Base-by-base conservation (phyloP, 2,113 vertebrate species). In the Puffinus mauretanicus region DNA sequence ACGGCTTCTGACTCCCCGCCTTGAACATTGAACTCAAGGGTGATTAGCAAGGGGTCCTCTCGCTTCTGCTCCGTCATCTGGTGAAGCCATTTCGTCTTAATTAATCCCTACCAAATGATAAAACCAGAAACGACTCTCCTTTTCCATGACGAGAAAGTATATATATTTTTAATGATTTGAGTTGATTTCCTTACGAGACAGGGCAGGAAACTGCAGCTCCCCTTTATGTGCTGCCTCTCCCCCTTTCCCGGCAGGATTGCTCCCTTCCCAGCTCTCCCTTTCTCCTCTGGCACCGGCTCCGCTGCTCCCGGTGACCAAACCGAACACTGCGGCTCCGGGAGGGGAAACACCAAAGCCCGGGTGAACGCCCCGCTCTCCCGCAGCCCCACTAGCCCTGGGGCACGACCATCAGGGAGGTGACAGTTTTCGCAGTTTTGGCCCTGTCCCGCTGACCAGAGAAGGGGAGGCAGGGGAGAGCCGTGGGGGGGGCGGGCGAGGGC, bases 191-290 rank as follows among this genome's bases (percentile, higher is more conserved):
- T 67, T 72, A 58, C 3, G 16, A 95, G 95, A 65, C 66, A 20
- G 71, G 75, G 29, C 71, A 91, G 93, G 93, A 96, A 95, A 69
- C 81, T 69, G 42, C 42, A 93, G 66, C 89, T 85, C 46, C 25
- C 42, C 64, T 82, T 80, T 32, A 42, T 2, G 67, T 13, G 21
- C 64, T 40, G 85, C 82, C 76, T 95, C n/a, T 3, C 22, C 26
- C 51, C 44, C 13, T 80, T 94, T 60, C 58, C 71, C 64, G 42
- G 19, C 88, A 76, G 58, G 46, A 55, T 61, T 29, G 47, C 49
- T 91, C 82, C 62, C 10, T 85, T 70, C 67, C 49, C 42, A 66
- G 70, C 22, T 69, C 44, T 78, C 49, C 15, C 52, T 61, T 85
- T 81, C 60, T 87, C 54, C 49, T 76, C 55, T 80, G 94, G 42